Evolutionary conservation across 2,113 vertebrate genomes (phyloP), one percentile per base, ranked within the genome.

Genomic region (Genyomyrus donnyi): DNA sequence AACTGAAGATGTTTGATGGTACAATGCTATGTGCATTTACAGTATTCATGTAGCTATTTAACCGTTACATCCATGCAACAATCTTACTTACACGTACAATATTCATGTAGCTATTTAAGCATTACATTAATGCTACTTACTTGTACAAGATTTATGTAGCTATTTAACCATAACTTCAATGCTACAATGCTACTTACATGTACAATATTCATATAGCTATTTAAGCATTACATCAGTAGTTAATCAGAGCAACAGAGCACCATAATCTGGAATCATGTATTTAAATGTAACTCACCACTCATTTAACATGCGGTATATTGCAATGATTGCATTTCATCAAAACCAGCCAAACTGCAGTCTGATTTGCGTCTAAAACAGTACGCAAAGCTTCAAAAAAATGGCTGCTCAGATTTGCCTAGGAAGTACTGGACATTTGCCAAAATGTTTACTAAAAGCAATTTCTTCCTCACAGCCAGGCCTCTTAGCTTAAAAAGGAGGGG

Each of bases 401-500:
- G 88, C 92, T 88, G 89, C 94, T 94, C 92, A 95, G 93, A 93
- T 93, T 93, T 92, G 92, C 90, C 93, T 95, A 94, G 94, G 95
- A 95, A 94, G 93, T 93, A 91, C 92, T 96, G 95, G 95, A 94
- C 62, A 62, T 56, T 90, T 92, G 95, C 95, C 95, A 96, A 94
- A 92, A 93, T 93, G 94, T 95, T 93, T 95, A 91, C 91, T 94
- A 92, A 94, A 94, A 91, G 94, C 93, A 74, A 50, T 56, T 91
- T 74, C 50, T 74, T 53, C 86, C 90, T 77, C 94, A 91, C 93
- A 95, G 87, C 15, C 24, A 35, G 70, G 50, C 19, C 62, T 45
- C 70, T 85, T 45, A 89, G 77, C 80, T 46, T 27, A 56, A 89
- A 89, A 46, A 10, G 87, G 89, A 90, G 49, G 50, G 50, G 49